Evolutionary conservation across 1,140 invertebrate species (phyloP).

Genomic region (Drosophila obscura): DNA sequence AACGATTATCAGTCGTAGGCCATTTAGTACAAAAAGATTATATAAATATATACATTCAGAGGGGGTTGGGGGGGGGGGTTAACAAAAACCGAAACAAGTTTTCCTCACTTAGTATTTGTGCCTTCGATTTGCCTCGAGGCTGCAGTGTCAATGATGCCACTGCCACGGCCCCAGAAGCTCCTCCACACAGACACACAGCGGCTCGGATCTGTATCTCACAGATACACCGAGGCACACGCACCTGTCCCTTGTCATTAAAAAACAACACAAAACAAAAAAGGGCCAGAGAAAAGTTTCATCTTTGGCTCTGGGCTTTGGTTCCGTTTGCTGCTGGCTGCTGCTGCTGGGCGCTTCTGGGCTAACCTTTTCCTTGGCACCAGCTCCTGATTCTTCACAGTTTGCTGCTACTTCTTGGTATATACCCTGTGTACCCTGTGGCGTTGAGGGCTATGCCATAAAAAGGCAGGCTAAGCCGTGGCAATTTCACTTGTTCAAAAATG

Average conservation of each 20-base stretch:
- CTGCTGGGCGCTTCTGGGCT: neutral
- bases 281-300: conserved; percentile 33
- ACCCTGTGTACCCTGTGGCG: too few species aligned
- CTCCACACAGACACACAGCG: conserved; percentile 12
- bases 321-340: neutral
- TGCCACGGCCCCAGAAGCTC: conserved; percentile 20
- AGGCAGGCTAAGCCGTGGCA: too few species aligned
- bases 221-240: conserved; percentile 23
- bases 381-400: too few species aligned
- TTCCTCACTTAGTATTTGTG: too few species aligned
- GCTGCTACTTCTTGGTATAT: too few species aligned
- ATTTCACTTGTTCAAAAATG: too few species aligned
- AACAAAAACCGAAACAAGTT: too few species aligned
- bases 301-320: conserved; percentile 4
- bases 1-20: conserved; percentile 2
- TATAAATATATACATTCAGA: too few species aligned
- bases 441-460: too few species aligned
- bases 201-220: neutral
- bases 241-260: conserved; percentile 51
- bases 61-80: too few species aligned
- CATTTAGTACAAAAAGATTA: conserved; percentile 22
- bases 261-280: conserved; percentile 28
- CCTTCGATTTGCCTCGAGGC: neutral
- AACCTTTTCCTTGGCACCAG: neutral
- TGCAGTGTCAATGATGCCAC: conserved; percentile 14